Conservation (phyloP, 2,113 vertebrate species). For the Nettapus auritus region DNA sequence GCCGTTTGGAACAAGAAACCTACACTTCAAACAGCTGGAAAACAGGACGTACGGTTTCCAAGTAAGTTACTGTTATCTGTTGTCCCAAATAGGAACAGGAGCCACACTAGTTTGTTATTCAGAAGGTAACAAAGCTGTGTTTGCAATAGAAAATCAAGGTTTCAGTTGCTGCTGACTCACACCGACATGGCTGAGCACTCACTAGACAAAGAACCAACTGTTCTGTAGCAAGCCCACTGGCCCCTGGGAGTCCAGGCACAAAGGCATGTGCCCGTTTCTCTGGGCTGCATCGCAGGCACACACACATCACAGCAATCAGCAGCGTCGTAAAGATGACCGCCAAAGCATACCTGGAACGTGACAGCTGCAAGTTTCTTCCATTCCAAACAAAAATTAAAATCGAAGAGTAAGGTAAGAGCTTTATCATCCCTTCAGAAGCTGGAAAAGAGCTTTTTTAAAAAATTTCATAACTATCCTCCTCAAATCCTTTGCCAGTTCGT, state of each 20-base stretch:
- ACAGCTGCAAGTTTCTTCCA: neutral
- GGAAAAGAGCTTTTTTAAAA: neutral
- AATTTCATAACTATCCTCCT: neutral
- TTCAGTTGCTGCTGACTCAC: neutral
- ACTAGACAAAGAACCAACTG: neutral
- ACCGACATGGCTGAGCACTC: neutral
- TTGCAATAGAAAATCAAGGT: neutral
- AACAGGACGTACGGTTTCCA: neutral
- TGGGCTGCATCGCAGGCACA: neutral
- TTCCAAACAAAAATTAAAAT: neutral
- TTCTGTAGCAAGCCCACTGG: rapidly evolving
- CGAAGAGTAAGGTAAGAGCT: neutral
- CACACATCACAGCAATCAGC: neutral
- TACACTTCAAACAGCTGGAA: neutral
- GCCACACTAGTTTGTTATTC: neutral
- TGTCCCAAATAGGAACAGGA: neutral
- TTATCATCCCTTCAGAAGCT: neutral
- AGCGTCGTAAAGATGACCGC: neutral
- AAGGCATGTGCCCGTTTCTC: neutral
- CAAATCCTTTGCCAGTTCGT: neutral
- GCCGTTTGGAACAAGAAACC: neutral
- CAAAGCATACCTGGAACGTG: neutral
- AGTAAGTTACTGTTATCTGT: neutral
- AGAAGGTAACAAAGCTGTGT: neutral
- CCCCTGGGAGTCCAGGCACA: neutral